These are phyloP conservation scores for Dolomedes plantarius DNA, from an alignment of 2,888 invertebrate species.

Conservation along the genomic window DNA sequence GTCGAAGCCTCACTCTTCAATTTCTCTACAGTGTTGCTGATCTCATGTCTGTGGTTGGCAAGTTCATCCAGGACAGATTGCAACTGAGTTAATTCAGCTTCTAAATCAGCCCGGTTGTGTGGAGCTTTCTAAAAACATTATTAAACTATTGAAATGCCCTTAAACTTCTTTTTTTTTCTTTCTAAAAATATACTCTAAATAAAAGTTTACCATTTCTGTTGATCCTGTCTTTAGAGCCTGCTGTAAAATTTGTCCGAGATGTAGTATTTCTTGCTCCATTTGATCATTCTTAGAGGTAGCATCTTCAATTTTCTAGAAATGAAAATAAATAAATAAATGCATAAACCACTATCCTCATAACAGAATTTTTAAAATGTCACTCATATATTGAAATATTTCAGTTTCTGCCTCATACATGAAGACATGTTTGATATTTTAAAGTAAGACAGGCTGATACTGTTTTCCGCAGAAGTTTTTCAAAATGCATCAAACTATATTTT, in stretches of 20 bases:
- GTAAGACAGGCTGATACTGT: too few species aligned
- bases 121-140: conserved; percentile 49
- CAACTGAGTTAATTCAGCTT: conserved; percentile 86
- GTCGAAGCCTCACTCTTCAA: conserved; percentile 79
- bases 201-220: conserved; percentile 34
- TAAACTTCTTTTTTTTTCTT: too few species aligned
- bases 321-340: too few species aligned
- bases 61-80: conserved; percentile 90
- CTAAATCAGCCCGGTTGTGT: conserved; percentile 77
- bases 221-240: conserved; percentile 73
- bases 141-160: too few species aligned
- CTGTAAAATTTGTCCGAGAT: conserved; percentile 87
- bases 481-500: too few species aligned
- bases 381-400: too few species aligned
- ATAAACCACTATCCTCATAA: too few species aligned
- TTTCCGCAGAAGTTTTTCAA: too few species aligned
- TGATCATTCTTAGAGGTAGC: conserved; percentile 93
- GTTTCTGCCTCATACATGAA: too few species aligned
- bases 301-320: conserved; percentile 88
- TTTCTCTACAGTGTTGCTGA: conserved; percentile 90
- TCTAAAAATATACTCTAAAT: too few species aligned
- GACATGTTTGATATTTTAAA: too few species aligned
- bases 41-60: conserved; percentile 88
- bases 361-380: background rate
- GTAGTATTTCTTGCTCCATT: conserved; percentile 89